phyloP scores from a whole-genome alignment of 2,797 vertebrate genomes.

The Coregonus suidteri region DNA sequence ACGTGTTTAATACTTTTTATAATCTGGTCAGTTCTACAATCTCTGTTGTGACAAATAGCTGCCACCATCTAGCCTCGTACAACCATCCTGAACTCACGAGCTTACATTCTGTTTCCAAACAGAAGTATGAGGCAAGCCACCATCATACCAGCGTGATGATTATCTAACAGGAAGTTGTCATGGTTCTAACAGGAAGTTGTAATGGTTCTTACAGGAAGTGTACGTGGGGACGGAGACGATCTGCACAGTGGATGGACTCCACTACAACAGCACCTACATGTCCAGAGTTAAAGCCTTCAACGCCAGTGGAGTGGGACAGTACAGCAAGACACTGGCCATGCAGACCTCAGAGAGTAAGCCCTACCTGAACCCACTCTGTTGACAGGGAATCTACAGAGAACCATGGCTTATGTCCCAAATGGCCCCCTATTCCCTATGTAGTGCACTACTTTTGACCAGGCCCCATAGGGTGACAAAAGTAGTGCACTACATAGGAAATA shows the following conservation, averaged over 20 bases:
- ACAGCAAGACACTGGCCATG: constrained; percentile 97
- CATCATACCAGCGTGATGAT: background rate
- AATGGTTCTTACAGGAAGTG: constrained; percentile 83
- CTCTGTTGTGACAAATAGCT: background rate
- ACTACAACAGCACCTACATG: constrained; percentile 98
- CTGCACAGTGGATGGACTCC: constrained; percentile 98
- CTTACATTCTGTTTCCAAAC: background rate
- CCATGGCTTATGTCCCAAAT: no score
- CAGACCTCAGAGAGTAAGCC: constrained; percentile 85
- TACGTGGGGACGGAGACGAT: constrained; percentile 97
- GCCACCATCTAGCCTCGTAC: background rate
- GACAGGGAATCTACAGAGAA: background rate
- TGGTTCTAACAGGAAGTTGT: background rate
- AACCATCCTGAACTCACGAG: no score
- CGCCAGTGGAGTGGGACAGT: constrained; percentile 91
- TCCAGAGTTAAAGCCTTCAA: constrained; percentile 97
- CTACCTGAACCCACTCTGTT: constrained; percentile 67
- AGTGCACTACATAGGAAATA: no score
- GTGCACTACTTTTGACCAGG: no score
- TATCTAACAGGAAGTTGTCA: background rate
- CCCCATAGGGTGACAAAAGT: no score
- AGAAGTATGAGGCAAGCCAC: background rate
- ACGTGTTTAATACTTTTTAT: background rate
- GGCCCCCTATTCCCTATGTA: background rate
- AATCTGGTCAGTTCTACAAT: background rate